Conservation (phyloP, 2,797 vertebrate species). For the Phoeniculus purpureus region DNA sequence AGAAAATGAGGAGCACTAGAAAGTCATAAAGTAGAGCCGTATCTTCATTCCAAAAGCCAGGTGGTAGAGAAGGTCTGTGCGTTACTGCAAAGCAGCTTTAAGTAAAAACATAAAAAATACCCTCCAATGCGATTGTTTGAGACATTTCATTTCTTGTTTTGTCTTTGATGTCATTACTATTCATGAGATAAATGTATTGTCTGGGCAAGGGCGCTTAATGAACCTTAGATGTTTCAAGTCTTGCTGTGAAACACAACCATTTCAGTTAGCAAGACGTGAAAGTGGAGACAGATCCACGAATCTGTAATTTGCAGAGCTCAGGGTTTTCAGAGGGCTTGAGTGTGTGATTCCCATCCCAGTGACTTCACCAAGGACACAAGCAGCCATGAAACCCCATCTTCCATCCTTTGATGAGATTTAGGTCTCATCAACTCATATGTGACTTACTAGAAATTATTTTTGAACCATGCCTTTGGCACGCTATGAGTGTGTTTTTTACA, state of each 20-base stretch:
- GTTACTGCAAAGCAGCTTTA: not conserved
- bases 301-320: not conserved
- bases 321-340: not conserved
- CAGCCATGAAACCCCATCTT: not conserved
- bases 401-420: not conserved
- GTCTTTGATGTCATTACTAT: not conserved
- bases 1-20: not conserved
- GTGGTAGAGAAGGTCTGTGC: not conserved
- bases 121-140: not conserved
- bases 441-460: too few relatives aligned
- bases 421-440: too few relatives aligned
- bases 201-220: not conserved
- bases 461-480: not conserved
- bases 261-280: not conserved
- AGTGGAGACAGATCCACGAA: not conserved
- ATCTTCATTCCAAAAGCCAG: not conserved
- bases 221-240: not conserved
- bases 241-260: not conserved
- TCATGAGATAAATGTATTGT: not conserved
- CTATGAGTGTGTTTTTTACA: not conserved
- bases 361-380: not conserved
- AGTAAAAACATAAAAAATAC: not conserved
- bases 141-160: not conserved
- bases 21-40: not conserved
- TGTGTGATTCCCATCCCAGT: accelerated